Base-by-base conservation (phyloP, 2,113 vertebrate species). In the Saguinus midas region DNA sequence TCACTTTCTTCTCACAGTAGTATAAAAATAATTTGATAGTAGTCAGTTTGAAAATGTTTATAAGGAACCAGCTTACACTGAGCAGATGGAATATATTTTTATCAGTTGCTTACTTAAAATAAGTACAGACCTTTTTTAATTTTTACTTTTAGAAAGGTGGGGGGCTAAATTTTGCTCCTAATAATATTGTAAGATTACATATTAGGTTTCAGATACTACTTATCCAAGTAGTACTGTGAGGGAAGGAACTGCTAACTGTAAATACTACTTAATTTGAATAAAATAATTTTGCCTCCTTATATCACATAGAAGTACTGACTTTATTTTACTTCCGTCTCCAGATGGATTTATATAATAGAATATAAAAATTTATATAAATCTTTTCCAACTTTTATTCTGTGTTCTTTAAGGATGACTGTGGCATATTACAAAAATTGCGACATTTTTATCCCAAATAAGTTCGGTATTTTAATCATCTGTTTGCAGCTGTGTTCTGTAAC, bases 31-130 rank as follows among this genome's bases (percentile, higher is more conserved):
- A 86, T 76, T 89, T 93, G n/a, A 80, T 66, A 70, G 48, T 57
- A 66, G 32, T 25, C 55, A 87, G 14, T 81, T 92, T 85, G 50
- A 84, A 93, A 75, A 79, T 76, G 23, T 85, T 95, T 88, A 21
- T 82, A 73, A 94, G 94, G 70, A 92, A 81, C 35, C 17, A 75
- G 37, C 43, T 64, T 90, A 96, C 90, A 72, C 32, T 90, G 82
- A 61, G 75, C 32, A 97, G 35, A 89, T 6, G 52, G 20, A 94
- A 82, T 64, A 23, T 27, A 81, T 81, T 55, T 70, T 88, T 75
- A 61, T 70, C 50, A 64, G 72, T 70, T 84, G 25, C 35, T 96
- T 95, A 8, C 68, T 45, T 58, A 89, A 86, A 96, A 48, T 80
- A 52, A 66, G 8, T 64, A 7, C 52, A 88, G 76, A 16, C 64